These are phyloP conservation scores for Ectobius pallidus DNA, from an alignment of 2,888 invertebrate genomes.

Conservation along the genomic window DNA sequence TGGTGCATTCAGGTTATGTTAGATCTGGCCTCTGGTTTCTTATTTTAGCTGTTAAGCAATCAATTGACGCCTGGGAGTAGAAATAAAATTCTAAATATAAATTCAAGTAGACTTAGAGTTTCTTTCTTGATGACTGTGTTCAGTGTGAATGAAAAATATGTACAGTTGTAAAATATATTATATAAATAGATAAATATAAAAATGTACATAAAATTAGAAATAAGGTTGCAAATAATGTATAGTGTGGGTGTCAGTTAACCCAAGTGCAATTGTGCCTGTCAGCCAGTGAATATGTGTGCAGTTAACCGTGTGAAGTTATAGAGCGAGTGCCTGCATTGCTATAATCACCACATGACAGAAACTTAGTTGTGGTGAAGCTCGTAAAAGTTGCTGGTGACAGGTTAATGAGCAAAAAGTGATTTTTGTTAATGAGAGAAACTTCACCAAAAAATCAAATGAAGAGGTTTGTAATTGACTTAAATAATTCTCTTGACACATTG, in stretches of 20 bases:
- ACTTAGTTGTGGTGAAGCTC: not conserved
- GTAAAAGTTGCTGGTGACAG: not conserved
- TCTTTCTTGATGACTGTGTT: not conserved
- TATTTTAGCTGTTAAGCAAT: no score
- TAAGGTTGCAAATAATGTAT: no score
- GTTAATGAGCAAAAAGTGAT: not conserved
- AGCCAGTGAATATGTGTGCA: not conserved
- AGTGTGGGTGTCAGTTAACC: slow-evolving; percentile 26
- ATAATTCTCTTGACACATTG: slow-evolving; percentile 14
- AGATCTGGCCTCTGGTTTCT: no score
- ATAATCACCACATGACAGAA: not conserved
- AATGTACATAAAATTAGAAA: no score
- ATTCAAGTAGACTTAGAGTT: not conserved
- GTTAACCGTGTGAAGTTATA: no score
- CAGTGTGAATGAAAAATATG: not conserved
- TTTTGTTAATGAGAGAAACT: not conserved
- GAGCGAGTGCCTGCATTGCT: slow-evolving; percentile 14
- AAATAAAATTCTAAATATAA: slow-evolving; percentile 30
- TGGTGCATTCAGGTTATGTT: not conserved
- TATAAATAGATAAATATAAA: no score
- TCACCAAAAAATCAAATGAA: not conserved
- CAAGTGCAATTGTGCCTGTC: slow-evolving; percentile 38
- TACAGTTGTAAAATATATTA: not conserved
- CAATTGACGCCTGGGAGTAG: slow-evolving; percentile 21
- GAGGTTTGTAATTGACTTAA: slow-evolving; percentile 21